Conservation (phyloP, 30 jellyfish, hydroid and myxozoan species). For the Clytia hemisphaerica region DNA sequence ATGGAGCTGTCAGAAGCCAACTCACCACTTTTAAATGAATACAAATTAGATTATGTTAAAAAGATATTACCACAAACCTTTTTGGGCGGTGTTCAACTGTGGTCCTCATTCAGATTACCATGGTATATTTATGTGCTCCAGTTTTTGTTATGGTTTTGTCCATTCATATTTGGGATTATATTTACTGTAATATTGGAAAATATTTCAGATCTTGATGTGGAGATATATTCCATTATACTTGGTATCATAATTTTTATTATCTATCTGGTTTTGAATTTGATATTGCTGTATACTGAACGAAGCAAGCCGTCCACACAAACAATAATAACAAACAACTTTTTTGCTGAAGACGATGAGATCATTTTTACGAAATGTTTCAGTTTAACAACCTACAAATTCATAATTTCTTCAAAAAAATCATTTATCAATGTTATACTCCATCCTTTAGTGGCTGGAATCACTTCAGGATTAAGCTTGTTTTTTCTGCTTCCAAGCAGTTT, state of each 20-base stretch:
- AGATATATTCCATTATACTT: conserved; percentile 23
- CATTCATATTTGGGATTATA: conserved; percentile 32
- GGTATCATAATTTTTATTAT: conserved; percentile 21
- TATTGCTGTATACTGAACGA: neutral
- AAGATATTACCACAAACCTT: conserved; percentile 48
- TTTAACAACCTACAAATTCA: conserved; percentile 10
- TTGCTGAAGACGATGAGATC: conserved; percentile 32
- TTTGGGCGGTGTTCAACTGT: conserved; percentile 46
- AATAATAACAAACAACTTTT: neutral
- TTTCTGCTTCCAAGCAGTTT: conserved; percentile 45
- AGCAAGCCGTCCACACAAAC: neutral
- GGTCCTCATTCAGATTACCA: conserved; percentile 19
- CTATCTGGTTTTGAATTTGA: conserved; percentile 1
- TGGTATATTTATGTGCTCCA: conserved; percentile 35
- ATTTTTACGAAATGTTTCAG: conserved; percentile 35
- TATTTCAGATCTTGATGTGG: conserved; percentile 1
- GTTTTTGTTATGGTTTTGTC: conserved; percentile 24
- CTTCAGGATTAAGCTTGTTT: conserved; percentile 28
- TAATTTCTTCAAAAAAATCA: conserved; percentile 34
- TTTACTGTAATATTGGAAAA: conserved; percentile 36
- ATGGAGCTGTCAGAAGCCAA: conserved; percentile 52
- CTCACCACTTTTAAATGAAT: conserved; percentile 54
- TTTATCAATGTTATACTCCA: conserved; percentile 24
- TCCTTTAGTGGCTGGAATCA: conserved; percentile 29
- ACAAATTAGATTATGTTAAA: conserved; percentile 35